Evolutionary conservation across 2,113 vertebrate genomes (phyloP), one percentile per base, ranked within the genome.

Genomic region (Aix galericulata): DNA sequence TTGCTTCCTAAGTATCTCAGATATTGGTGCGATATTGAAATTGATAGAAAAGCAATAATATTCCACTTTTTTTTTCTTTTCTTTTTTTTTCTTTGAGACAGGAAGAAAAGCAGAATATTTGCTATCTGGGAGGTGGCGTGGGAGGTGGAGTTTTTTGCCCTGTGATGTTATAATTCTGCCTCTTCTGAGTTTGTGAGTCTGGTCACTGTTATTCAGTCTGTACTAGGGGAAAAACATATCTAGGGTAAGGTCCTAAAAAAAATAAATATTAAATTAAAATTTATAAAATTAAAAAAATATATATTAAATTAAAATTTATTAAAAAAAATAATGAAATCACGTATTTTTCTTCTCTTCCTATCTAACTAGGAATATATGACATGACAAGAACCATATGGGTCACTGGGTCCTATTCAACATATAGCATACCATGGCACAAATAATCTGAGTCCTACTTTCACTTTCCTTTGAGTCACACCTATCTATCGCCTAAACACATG

Each of bases 141-240:
- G 8, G 27, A 89, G 15, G 10, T 0, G 8, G 42, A 81, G 13
- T 1, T 4, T 84, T 74, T 72, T 81, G 18, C 38, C 29, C 38
- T 44, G 6, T 53, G 42, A 46, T 26, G 31, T 50, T 56, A 17
- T 11, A 84, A 88, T 72, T 81, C 34, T 89, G 36, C 3, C 16
- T 84, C 38, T 92, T 91, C 58, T 89, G 63, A 76, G 40, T 48
- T 34, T 89, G 8, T 22, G 67, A 76, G 40, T 44, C 38, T 89
- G 8, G 25, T 53, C 25, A 11, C 15, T 48, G 4, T 32, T 62
- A n/a, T 83, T 87, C 38, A 27, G 29, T 44, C 27, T 46, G 59
- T 23, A 26, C 14, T 31, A 79, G 16, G 34, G 25, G 5, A 14
- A 88, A 80, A 26, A 6, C 0, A 9, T 67, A 20, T 59, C 22